These are phyloP conservation scores for Mionectes olivaceus DNA, from an alignment of 2,797 vertebrate species.

Conservation along the genomic window DNA sequence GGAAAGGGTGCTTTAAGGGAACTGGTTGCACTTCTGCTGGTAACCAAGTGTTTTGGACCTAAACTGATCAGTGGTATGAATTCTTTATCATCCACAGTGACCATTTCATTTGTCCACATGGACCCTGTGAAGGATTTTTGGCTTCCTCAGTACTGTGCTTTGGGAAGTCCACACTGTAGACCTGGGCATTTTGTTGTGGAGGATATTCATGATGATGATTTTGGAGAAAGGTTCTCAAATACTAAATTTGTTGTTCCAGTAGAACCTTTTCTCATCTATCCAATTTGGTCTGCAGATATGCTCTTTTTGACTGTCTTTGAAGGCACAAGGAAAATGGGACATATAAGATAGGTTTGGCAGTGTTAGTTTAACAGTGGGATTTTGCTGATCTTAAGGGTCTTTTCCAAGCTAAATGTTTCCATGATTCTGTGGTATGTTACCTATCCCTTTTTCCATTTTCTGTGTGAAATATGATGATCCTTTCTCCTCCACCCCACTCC, in stretches of 20 bases:
- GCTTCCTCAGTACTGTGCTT: background rate
- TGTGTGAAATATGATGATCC: background rate
- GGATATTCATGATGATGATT: background rate
- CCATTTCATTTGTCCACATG: background rate
- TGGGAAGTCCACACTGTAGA: background rate
- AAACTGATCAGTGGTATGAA: background rate
- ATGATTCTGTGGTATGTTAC: background rate
- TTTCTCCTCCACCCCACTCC: background rate
- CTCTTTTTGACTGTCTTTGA: background rate
- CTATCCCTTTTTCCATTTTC: background rate
- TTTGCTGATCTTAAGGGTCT: background rate
- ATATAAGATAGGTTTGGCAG: background rate
- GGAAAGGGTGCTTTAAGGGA: background rate
- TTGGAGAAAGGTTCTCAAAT: background rate
- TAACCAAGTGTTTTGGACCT: background rate
- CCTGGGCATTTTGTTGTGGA: background rate
- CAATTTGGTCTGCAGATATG: background rate
- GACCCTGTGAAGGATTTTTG: background rate
- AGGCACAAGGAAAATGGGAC: background rate
- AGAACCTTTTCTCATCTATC: background rate
- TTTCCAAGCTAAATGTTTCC: background rate
- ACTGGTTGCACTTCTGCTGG: background rate
- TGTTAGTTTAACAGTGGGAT: background rate
- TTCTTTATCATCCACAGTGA: background rate
- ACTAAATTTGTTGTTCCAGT: background rate